Percentiles rank a stretch among this genome's conserved stretches.
Conservation (phyloP, 2,113 vertebrate genomes). For the Poeciliopsis prolifica region DNA sequence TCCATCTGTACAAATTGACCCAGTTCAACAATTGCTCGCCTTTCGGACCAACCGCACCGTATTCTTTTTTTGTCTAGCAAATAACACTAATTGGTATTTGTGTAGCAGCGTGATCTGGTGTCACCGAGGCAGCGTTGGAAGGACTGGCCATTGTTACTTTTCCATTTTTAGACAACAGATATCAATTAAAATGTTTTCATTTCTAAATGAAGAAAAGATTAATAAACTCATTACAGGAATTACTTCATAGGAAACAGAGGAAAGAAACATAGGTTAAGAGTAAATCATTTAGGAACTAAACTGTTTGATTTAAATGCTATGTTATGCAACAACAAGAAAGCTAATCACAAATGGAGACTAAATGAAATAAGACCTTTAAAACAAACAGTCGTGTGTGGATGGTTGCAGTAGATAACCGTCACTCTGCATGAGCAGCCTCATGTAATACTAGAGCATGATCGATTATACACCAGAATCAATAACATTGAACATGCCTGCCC, state of each 20-base stretch:
- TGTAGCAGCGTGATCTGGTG: not conserved
- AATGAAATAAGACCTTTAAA: conserved; percentile 5
- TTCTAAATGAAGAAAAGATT: not conserved
- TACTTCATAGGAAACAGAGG: not conserved
- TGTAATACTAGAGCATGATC: conserved; percentile 51
- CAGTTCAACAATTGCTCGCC: conserved; percentile 18
- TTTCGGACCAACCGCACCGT: not conserved
- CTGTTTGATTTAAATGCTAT: conserved; percentile 1
- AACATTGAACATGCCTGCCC: conserved; percentile 43
- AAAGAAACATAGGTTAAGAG: not conserved
- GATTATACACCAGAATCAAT: conserved; percentile 61
- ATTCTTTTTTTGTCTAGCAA: not conserved
- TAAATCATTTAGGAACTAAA: not conserved
- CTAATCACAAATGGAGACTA: not conserved
- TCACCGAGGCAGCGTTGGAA: not conserved
- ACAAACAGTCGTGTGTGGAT: not conserved
- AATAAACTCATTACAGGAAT: not conserved
- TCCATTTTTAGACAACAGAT: not conserved
- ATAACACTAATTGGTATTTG: conserved; percentile 34
- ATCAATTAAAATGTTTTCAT: not conserved
- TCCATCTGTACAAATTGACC: conserved; percentile 49
- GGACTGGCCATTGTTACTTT: not conserved
- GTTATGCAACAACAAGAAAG: not conserved
- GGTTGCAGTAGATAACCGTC: conserved; percentile 4
- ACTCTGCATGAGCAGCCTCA: conserved; percentile 34